phyloP scores from a whole-genome alignment of 2,888 invertebrate genomes.

The Sminthurides aquaticus region DNA sequence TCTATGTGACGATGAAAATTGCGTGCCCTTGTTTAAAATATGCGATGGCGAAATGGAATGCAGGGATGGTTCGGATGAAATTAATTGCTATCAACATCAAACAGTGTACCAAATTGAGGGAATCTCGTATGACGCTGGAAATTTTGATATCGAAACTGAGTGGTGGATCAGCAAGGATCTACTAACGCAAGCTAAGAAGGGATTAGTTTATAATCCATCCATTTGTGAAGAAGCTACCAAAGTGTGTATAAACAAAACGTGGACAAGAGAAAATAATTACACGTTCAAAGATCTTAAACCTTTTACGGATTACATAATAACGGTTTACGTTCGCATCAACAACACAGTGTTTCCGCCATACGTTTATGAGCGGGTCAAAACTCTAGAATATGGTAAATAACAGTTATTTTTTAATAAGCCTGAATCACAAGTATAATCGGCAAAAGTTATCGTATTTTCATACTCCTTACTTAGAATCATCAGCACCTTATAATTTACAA shows the following conservation, averaged over 20 bases:
- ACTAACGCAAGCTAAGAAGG: constrained; percentile 21
- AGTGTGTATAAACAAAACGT: constrained; percentile 52
- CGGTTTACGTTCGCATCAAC: constrained; percentile 60
- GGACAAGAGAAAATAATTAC: constrained; percentile 60
- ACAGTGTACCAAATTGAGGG: constrained; percentile 46
- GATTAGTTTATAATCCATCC: constrained; percentile 57
- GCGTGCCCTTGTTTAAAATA: constrained; percentile 55
- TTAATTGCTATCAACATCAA: constrained; percentile 50
- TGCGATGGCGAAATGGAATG: constrained; percentile 65
- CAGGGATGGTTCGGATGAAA: constrained; percentile 66
- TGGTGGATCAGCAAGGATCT: constrained; percentile 29
- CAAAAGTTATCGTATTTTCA: no score
- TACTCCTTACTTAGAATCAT: constrained; percentile 52
- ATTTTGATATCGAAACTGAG: constrained; percentile 24
- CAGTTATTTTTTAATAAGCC: no score
- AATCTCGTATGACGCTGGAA: constrained; percentile 14
- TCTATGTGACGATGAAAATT: constrained; percentile 55
- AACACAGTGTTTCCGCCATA: constrained; percentile 57
- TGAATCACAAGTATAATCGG: no score
- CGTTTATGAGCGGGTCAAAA: constrained; percentile 57
- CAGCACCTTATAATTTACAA: constrained; percentile 60
- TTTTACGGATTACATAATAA: constrained; percentile 69
- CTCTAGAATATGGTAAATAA: constrained; percentile 57
- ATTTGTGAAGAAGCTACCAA: constrained; percentile 32
- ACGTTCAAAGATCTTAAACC: constrained; percentile 61